Evolutionary conservation across 2,113 vertebrate genomes (phyloP).

Genomic region (Orcinus orca): DNA sequence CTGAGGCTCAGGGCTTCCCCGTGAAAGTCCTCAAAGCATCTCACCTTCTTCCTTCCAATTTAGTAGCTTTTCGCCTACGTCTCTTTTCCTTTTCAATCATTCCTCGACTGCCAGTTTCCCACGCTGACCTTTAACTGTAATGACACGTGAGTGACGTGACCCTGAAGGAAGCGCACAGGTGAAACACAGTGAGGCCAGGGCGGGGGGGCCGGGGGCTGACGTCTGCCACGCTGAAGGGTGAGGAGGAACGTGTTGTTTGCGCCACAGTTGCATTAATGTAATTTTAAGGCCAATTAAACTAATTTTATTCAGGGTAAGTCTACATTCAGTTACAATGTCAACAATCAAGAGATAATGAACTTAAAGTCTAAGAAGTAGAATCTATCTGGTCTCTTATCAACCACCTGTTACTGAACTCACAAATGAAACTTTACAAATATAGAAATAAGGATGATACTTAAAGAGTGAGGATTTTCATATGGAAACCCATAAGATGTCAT

Average conservation of each 20-base stretch:
- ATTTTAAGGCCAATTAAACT: conserved; percentile 67
- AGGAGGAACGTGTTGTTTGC: not conserved
- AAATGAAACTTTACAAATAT: conserved; percentile 77
- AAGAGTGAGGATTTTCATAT: conserved; percentile 70
- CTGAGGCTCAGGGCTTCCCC: no score
- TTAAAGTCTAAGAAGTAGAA: conserved; percentile 62
- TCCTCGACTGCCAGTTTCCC: not conserved
- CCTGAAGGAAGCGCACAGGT: fast-evolving
- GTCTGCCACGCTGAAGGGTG: not conserved
- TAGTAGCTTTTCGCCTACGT: not conserved
- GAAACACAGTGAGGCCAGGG: not conserved
- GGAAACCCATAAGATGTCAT: conserved; percentile 68
- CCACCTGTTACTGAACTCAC: conserved; percentile 54
- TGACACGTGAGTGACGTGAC: no score
- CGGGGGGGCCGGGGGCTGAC: fast-evolving
- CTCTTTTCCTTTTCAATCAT: not conserved
- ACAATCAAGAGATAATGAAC: conserved; percentile 81
- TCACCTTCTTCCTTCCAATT: not conserved
- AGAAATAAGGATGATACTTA: conserved; percentile 70
- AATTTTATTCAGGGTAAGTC: conserved; percentile 75
- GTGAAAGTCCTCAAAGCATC: not conserved
- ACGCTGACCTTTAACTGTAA: not conserved
- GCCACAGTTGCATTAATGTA: conserved; percentile 59
- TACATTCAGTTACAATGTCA: conserved; percentile 86
- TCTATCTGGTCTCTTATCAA: conserved; percentile 70